These are phyloP conservation scores for Drosophila miranda DNA, from an alignment of 1,140 invertebrate genomes.

Conservation along the genomic window DNA sequence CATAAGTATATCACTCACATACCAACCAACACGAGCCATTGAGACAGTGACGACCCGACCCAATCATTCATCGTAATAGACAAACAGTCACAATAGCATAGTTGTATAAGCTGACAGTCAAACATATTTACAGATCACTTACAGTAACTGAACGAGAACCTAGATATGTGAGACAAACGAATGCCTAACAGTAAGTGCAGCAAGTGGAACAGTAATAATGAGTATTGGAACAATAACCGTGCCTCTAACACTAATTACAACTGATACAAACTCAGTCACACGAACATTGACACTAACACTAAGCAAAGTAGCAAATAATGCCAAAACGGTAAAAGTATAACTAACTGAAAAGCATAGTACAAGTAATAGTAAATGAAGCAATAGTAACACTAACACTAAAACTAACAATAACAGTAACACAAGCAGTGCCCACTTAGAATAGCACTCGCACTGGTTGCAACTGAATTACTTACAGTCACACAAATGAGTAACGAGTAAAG, in stretches of 20 bases:
- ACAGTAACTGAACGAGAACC: conserved; percentile 20
- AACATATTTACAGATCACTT: not conserved
- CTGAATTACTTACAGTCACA: too few relatives aligned
- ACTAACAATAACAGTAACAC: not conserved
- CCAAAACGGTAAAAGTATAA: too few relatives aligned
- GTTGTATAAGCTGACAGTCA: not conserved
- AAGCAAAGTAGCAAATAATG: not conserved
- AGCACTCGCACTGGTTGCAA: too few relatives aligned
- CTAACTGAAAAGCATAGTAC: too few relatives aligned
- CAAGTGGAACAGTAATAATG: conserved; percentile 15
- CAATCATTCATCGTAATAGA: not conserved
- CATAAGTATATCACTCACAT: too few relatives aligned
- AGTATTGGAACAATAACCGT: too few relatives aligned
- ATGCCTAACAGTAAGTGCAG: conserved; percentile 17
- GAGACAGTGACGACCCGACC: not conserved
- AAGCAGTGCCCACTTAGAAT: too few relatives aligned
- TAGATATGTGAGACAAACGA: conserved; percentile 23
- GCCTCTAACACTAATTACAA: too few relatives aligned
- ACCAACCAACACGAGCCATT: too few relatives aligned
- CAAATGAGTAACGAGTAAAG: too few relatives aligned
- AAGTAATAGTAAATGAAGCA: too few relatives aligned
- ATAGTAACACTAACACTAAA: not conserved
- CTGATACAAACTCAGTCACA: too few relatives aligned
- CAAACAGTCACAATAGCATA: not conserved
- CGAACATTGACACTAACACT: not conserved